These are phyloP conservation scores for Suillia variegata DNA, from an alignment of 2,888 invertebrate species.

Conservation along the genomic window DNA sequence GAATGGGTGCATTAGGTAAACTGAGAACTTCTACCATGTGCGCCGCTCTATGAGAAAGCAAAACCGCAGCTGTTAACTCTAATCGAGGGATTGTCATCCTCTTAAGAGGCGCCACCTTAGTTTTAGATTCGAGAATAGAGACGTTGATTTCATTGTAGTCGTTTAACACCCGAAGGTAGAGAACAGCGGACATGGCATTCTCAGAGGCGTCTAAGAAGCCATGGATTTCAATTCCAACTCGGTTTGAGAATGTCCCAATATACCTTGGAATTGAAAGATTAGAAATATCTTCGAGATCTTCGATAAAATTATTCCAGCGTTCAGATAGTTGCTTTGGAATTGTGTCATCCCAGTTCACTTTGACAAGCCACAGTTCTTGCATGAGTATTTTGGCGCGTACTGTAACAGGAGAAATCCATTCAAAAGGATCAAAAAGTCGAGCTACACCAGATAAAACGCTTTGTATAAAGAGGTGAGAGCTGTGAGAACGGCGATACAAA, in stretches of 20 bases:
- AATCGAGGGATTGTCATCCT: no score
- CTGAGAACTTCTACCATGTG: background rate
- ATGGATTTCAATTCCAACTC: background rate
- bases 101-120: slow-evolving; percentile 8
- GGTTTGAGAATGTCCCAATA: background rate
- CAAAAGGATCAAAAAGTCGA: background rate
- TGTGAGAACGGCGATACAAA: background rate
- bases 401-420: background rate
- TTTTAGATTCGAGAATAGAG: background rate
- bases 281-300: background rate
- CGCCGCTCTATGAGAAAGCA: background rate
- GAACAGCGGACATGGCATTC: background rate
- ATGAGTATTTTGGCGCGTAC: background rate
- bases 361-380: slow-evolving; percentile 2
- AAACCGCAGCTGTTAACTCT: background rate
- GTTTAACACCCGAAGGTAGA: background rate
- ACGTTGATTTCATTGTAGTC: background rate
- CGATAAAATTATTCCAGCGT: background rate
- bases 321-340: background rate
- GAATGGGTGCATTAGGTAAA: background rate
- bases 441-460: no score
- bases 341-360: slow-evolving; percentile 7
- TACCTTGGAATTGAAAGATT: background rate
- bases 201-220: slow-evolving; percentile 4
- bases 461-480: no score